Evolutionary conservation across 2,797 vertebrate species (phyloP).

Genomic region (Pristis pectinata): DNA sequence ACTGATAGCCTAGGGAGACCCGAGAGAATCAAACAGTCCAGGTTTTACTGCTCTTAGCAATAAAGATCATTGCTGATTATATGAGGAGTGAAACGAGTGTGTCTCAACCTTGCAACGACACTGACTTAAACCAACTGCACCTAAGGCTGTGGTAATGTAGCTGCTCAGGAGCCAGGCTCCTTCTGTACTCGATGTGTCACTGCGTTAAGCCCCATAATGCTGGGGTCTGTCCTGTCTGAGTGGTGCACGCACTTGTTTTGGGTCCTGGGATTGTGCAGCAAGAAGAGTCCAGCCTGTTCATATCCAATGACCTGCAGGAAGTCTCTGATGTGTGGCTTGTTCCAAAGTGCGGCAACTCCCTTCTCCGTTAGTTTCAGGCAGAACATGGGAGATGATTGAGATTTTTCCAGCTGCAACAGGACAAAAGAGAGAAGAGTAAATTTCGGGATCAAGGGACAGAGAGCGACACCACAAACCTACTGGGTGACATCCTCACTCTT

Average conservation of each 20-base stretch:
- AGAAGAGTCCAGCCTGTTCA: background rate
- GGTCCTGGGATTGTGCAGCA: background rate
- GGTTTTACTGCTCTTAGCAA: background rate
- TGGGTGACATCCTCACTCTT: background rate
- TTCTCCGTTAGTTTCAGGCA: background rate
- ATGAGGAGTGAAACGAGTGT: background rate
- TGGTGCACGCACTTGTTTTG: background rate
- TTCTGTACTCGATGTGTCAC: background rate
- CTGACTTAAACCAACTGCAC: background rate
- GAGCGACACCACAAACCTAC: background rate
- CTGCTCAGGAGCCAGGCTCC: background rate
- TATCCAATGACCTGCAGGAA: constrained; percentile 32
- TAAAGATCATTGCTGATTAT: background rate
- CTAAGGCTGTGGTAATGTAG: too few relatives aligned
- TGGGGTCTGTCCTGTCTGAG: too few relatives aligned
- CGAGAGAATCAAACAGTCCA: background rate
- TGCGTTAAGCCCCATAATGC: background rate
- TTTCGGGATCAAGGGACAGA: background rate
- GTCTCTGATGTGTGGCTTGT: constrained; percentile 8
- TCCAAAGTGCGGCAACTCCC: constrained; percentile 3
- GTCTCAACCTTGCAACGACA: background rate
- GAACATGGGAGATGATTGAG: background rate
- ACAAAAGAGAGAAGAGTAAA: background rate
- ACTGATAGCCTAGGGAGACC: background rate
- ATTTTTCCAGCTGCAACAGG: constrained; percentile 5